phyloP scores from a whole-genome alignment of 2,888 invertebrate genomes.

The Macropis europaea region DNA sequence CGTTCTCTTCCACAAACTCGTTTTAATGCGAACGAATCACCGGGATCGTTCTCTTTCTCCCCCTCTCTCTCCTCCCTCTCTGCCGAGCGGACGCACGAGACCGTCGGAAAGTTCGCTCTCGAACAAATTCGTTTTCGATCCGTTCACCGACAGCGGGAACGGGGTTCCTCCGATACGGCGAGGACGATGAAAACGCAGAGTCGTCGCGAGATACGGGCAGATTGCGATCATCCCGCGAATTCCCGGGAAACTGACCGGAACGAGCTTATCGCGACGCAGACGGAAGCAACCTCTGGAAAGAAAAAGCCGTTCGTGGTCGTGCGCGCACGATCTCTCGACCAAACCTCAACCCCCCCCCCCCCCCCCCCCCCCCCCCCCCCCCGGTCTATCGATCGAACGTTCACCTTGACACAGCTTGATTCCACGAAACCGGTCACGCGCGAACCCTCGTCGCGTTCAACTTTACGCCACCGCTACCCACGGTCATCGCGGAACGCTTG shows the following conservation, averaged over 20 bases:
- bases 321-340: slow-evolving; percentile 64
- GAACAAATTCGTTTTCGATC: no score
- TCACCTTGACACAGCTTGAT: slow-evolving; percentile 67
- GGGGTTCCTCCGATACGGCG: no score
- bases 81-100: no score
- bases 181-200: no score
- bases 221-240: no score
- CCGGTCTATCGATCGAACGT: slow-evolving; percentile 71
- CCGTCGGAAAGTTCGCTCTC: no score
- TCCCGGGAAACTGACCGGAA: no score
- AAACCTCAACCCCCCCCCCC: slow-evolving; percentile 68
- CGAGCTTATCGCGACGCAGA: no score
- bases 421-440: slow-evolving; percentile 40
- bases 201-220: no score
- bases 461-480: slow-evolving; percentile 8
- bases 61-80: no score
- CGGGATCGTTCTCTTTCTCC: neutral
- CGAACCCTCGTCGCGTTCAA: slow-evolving; percentile 33
- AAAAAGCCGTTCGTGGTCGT: slow-evolving; percentile 57
- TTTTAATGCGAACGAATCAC: neutral
- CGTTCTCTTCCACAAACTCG: neutral
- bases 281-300: no score
- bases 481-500: neutral
- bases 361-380: slow-evolving; percentile 66
- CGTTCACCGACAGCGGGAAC: no score